Base-by-base conservation (phyloP, 2,113 vertebrate genomes). In the Irena cyanogastra region DNA sequence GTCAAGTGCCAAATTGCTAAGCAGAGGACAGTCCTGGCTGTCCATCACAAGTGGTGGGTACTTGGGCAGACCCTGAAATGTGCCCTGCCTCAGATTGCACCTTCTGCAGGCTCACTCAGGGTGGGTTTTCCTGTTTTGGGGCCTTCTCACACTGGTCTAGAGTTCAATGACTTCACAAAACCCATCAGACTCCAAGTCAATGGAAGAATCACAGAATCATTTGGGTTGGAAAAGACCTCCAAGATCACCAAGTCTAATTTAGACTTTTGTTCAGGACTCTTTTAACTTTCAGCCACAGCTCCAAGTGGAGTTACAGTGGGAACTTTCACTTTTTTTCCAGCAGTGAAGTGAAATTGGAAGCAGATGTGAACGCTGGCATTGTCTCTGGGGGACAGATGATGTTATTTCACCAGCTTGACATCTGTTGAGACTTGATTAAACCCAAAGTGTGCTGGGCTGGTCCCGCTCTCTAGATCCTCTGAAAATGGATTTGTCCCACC, bases 381-480 rank as follows among this genome's bases (percentile, higher is more conserved):
- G 91, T 93, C 95, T 93, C 91, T 77, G 80, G 72, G 85, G 96
- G 60, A 78, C 10, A 19, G 89, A 96, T 86, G 76, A 89, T 91
- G 59, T 92, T 96, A 74, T 90, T 97, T 95, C 93, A 93, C 91
- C 80, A 94, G 76, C 89, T 93, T 93, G 83, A 94, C 93, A 92
- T 93, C 93, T 93, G 89, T 39, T 89, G 91, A 87, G 83, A 37
- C 89, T 83, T 68, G 68, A 88, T 90, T 93, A 90, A 92, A 95
- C 60, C 80, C 76, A 57, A 93, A 86, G 52, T 4, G 4, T 90
- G 72, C 56, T 84, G 41, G 80, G 44, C 69, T 89, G 66, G 76
- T 65, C 54, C 76, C 54, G 54, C 59, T 90, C 83, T 92, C 66
- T 92, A 24, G 64, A 44, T 78, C 31, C 37, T 92, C 69, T 68